phyloP scores from a whole-genome alignment of 2,888 invertebrate genomes.

The Gandaritis pyraliata region DNA sequence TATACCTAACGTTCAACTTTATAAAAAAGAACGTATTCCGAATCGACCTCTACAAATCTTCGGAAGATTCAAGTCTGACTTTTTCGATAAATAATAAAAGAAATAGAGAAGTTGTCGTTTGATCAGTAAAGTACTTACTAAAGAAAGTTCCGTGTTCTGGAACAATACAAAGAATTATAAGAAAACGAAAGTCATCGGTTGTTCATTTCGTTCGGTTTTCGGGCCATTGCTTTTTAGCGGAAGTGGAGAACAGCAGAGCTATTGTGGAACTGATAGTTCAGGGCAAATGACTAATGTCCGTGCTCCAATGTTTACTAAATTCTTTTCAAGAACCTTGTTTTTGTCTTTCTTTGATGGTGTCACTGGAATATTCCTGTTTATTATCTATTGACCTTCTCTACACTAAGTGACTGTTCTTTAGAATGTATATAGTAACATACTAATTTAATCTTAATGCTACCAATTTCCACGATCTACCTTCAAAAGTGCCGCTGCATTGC shows the following conservation, averaged over 20 bases:
- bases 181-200: conserved; percentile 77
- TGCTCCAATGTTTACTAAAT: conserved; percentile 40
- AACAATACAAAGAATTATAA: conserved; percentile 70
- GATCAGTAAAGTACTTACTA: conserved; percentile 21
- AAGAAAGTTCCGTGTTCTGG: conserved; percentile 57
- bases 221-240: conserved; percentile 71
- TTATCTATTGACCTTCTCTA: no score
- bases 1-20: conserved; percentile 10
- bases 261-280: conserved; percentile 59
- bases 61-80: conserved; percentile 17
- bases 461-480: no score
- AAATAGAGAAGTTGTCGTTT: conserved; percentile 29
- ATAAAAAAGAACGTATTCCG: conserved; percentile 7
- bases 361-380: no score
- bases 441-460: no score
- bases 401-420: no score
- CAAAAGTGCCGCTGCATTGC: conserved; percentile 4
- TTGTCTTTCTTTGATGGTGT: background rate
- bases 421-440: no score
- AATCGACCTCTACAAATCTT: conserved; percentile 7
- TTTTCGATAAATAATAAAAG: conserved; percentile 31
- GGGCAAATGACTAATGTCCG: conserved; percentile 58
- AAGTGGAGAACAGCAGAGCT: conserved; percentile 58
- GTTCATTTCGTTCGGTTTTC: conserved; percentile 76
- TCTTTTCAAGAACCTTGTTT: conserved; percentile 12